Conservation (phyloP, 2,888 invertebrate species). For the Clanis bilineata region DNA sequence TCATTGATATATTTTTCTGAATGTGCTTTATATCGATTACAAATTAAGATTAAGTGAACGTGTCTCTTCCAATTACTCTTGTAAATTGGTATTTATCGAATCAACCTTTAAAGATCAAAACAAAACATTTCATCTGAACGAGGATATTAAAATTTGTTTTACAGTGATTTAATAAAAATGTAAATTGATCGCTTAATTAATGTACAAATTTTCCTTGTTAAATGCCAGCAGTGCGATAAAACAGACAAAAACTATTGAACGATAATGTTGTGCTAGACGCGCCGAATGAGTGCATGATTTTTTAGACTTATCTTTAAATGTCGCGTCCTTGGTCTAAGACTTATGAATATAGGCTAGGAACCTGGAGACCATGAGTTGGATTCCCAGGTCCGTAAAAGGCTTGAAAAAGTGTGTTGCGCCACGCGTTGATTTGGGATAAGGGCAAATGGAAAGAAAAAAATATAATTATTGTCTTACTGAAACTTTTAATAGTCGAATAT, state of each 20-base stretch:
- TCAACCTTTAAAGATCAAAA: conserved; percentile 4
- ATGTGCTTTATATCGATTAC: neutral
- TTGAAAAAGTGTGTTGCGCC: too few relatives aligned
- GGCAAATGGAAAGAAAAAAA: too few relatives aligned
- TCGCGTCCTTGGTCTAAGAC: too few relatives aligned
- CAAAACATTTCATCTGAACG: conserved; percentile 7
- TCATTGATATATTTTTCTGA: neutral
- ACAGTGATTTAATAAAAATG: neutral
- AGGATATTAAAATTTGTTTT: conserved; percentile 6
- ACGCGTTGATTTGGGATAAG: too few relatives aligned
- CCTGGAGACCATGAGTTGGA: too few relatives aligned
- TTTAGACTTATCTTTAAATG: too few relatives aligned
- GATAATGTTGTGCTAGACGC: neutral
- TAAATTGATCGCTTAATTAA: neutral
- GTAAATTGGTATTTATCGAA: neutral
- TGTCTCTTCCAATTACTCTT: neutral
- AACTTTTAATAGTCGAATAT: too few relatives aligned
- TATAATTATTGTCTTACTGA: too few relatives aligned
- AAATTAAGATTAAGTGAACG: conserved; percentile 11
- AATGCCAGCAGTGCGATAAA: neutral
- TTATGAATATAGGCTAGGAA: too few relatives aligned
- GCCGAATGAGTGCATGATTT: neutral
- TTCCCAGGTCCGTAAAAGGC: too few relatives aligned
- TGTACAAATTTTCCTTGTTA: neutral
- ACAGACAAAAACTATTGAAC: neutral